Conservation (phyloP, 2,888 invertebrate genomes). For the Tillus elongatus region DNA sequence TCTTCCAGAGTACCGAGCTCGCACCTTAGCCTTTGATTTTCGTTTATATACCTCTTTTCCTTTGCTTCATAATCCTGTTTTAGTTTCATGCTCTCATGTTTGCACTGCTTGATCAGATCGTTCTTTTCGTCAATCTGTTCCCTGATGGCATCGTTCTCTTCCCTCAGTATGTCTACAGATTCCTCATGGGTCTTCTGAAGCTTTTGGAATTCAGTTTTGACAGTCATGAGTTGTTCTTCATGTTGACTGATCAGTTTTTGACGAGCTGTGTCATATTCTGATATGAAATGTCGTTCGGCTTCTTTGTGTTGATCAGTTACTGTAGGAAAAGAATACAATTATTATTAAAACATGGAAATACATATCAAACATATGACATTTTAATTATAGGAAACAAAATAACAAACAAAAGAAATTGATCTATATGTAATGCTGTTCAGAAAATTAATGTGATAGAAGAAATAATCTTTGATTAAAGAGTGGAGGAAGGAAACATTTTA, state of each 20-base stretch:
- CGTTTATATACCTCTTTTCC: conserved; percentile 29
- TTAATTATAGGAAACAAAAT: no score
- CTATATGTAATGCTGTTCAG: no score
- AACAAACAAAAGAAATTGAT: no score
- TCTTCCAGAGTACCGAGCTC: conserved; percentile 23
- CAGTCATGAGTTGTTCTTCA: conserved; percentile 32
- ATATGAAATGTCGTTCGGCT: conserved; percentile 28
- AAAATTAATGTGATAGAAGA: no score
- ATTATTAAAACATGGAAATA: no score
- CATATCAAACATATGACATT: conserved; percentile 12
- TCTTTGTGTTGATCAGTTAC: conserved; percentile 36
- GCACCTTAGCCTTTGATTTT: conserved; percentile 28
- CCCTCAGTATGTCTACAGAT: conserved; percentile 37
- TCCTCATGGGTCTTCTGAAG: conserved; percentile 37
- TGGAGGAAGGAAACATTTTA: no score
- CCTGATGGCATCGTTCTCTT: conserved; percentile 39
- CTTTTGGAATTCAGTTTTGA: conserved; percentile 34
- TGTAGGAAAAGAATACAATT: conserved; percentile 32
- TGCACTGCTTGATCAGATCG: conserved; percentile 25
- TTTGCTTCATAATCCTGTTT: conserved; percentile 33
- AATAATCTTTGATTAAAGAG: no score
- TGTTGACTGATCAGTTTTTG: conserved; percentile 27
- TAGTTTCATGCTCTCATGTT: conserved; percentile 30
- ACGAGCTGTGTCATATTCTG: conserved; percentile 28
- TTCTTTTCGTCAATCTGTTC: conserved; percentile 39